Evolutionary conservation across 2,113 vertebrate species (phyloP), one percentile per base, ranked within the genome.

Genomic region (Hippolais icterina): DNA sequence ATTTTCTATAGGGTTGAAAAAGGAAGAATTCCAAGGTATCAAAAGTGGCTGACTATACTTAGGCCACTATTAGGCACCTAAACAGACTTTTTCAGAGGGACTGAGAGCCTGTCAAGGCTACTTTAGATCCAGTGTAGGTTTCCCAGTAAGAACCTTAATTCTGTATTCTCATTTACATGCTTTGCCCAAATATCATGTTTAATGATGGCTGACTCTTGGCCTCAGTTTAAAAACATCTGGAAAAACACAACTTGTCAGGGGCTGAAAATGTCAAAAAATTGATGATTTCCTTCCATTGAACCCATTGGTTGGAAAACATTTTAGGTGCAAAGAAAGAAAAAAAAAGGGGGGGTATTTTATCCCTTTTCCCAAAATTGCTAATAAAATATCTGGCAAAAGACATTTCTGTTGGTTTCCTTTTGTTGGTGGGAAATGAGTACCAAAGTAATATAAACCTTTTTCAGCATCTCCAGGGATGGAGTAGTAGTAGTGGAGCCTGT

Each of bases 351-450:
- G 3, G 2, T 22, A 56, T 66, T 78, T 86, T 33, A 93, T 75
- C 12, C 14, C 12, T 79, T 89, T 84, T 70, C 49, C 77, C 80
- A 50, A 89, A 94, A 89, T 8, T 65, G 21, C 44, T 54, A 75
- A 70, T 59, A 91, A 87, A 90, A 80, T 57, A 82, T 57, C 53
- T 74, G 14, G 13, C 57, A 78, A 90, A 87, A 76, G 31, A 28
- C 92, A 72, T 87, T 85, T 92, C 87, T 84, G 23, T 61, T 63
- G 28, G 27, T 92, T 97, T 96, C 37, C 54, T 90, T 82, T 84
- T 25, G 29, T 54, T 63, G 49, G 29, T 46, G 53, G 66, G 84
- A 96, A 95, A 85, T 29, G 4, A 79, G 16, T 27, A 83, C n/a
- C 42, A 56, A 75, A 71, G 29, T 42, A 86, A 84, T 27, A 29